Evolutionary conservation across 92 coral and sea anemone species (phyloP).

Genomic region (Bergia puertoricense): DNA sequence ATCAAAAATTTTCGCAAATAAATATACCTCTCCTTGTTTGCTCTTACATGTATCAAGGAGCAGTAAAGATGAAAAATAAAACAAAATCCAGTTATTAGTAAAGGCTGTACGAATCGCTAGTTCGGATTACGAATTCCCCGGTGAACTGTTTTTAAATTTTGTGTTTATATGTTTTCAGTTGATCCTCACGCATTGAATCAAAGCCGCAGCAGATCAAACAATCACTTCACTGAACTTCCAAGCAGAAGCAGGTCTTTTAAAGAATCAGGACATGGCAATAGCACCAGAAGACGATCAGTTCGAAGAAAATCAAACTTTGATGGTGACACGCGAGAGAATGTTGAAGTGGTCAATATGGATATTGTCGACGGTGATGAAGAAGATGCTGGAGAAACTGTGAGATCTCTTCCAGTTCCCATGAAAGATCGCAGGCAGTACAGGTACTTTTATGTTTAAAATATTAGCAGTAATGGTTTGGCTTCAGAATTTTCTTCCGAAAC

Average conservation of each 20-base stretch:
- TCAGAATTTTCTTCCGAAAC: background rate
- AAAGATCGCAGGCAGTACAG: constrained; percentile 57
- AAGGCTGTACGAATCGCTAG: background rate
- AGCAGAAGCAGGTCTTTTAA: constrained; percentile 29
- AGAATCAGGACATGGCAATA: constrained; percentile 6
- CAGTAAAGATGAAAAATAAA: background rate
- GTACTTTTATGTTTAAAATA: constrained; percentile 18
- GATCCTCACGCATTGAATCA: constrained; percentile 14
- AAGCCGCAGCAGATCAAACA: constrained; percentile 36
- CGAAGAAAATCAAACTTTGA: constrained; percentile 16
- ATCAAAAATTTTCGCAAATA: background rate
- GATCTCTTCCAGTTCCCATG: constrained; percentile 64
- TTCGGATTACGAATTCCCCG: background rate
- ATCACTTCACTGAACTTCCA: constrained; percentile 18
- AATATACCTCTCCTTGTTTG: background rate
- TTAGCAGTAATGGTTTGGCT: background rate
- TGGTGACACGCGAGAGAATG: constrained; percentile 31
- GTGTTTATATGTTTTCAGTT: constrained; percentile 4
- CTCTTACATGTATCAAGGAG: too few species aligned
- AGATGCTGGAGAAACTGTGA: constrained; percentile 48
- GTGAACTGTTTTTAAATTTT: background rate
- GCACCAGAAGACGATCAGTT: constrained; percentile 26
- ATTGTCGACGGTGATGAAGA: constrained; percentile 43
- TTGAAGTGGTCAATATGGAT: constrained; percentile 59
- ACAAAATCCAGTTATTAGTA: background rate